These are phyloP conservation scores for Trisateles emortualis DNA, from an alignment of 2,888 invertebrate species.

Conservation along the genomic window DNA sequence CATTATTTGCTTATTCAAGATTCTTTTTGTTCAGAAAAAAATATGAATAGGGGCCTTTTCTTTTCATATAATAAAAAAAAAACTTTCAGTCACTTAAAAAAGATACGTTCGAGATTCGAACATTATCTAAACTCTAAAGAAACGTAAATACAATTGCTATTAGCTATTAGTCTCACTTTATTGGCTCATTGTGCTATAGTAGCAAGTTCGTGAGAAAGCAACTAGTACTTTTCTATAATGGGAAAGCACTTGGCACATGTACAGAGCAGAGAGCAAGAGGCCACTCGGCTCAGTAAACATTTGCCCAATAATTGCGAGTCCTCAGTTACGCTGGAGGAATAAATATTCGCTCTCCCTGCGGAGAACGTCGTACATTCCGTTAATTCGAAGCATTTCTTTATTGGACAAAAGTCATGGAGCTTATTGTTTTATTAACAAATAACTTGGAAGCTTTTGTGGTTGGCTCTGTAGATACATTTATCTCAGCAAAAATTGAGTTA, in stretches of 20 bases:
- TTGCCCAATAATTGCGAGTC: constrained; percentile 84
- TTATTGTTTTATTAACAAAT: constrained; percentile 78
- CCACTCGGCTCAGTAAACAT: constrained; percentile 79
- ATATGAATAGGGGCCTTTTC: background rate
- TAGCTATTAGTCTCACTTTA: constrained; percentile 61
- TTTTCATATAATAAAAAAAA: background rate
- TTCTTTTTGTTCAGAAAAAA: background rate
- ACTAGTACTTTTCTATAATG: constrained; percentile 74
- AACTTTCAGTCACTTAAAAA: constrained; percentile 1
- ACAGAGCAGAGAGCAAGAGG: constrained; percentile 66
- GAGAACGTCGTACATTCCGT: constrained; percentile 71
- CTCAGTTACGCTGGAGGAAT: constrained; percentile 78
- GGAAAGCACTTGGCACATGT: constrained; percentile 74
- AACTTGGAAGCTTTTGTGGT: constrained; percentile 56
- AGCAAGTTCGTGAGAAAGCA: constrained; percentile 67
- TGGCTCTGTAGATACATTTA: constrained; percentile 39
- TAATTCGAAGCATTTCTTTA: constrained; percentile 79
- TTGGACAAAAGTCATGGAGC: constrained; percentile 73
- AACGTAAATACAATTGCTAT: constrained; percentile 50
- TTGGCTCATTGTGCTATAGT: constrained; percentile 64
- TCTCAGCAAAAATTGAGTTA: constrained; percentile 25
- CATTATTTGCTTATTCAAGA: background rate
- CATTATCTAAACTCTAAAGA: too few species aligned
- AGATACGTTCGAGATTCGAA: constrained; percentile 9
- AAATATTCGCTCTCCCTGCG: constrained; percentile 72